A percentile compares a stretch with the other conserved stretches of the same genome.
Conservation (phyloP, 2,797 vertebrate genomes). For the Trichosurus vulpecula region DNA sequence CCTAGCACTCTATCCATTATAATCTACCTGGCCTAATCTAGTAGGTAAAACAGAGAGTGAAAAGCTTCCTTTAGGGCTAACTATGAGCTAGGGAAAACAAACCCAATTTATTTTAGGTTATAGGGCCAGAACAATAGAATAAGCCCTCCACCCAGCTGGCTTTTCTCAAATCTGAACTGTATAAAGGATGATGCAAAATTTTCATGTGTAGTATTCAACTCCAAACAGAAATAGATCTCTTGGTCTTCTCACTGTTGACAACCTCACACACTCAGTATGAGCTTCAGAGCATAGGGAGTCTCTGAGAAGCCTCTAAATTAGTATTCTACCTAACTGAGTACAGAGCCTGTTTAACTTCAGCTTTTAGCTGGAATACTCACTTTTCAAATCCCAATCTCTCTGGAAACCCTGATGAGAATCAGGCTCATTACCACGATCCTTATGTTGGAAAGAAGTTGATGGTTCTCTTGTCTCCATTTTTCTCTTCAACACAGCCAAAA, state of each 20-base stretch:
- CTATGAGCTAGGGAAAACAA: not conserved
- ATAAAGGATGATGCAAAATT: not conserved
- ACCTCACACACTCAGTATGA: slow-evolving; percentile 69
- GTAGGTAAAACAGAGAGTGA: slow-evolving; percentile 9
- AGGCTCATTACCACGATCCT: slow-evolving; percentile 73
- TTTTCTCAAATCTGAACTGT: not conserved
- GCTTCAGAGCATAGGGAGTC: slow-evolving; percentile 39
- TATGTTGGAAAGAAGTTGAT: slow-evolving; percentile 70
- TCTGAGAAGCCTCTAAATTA: slow-evolving; percentile 47
- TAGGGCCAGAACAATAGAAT: slow-evolving; percentile 1
- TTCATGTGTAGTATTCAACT: slow-evolving; percentile 53
- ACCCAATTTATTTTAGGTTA: not conserved
- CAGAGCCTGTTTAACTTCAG: slow-evolving; percentile 55
- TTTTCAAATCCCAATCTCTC: slow-evolving; percentile 75
- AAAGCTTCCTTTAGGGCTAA: slow-evolving; percentile 47
- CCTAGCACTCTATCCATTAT: not conserved
- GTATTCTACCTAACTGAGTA: slow-evolving; percentile 63
- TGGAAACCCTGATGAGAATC: slow-evolving; percentile 72
- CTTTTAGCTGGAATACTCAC: slow-evolving; percentile 74
- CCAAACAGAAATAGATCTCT: slow-evolving; percentile 21
- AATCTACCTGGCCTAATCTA: not conserved
- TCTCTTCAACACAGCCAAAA: not conserved
- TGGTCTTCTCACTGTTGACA: slow-evolving; percentile 48
- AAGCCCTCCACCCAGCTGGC: not conserved
- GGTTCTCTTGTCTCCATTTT: slow-evolving; percentile 17